Evolutionary conservation across 2,797 vertebrate species (phyloP).

Genomic region (Sebastes minor): DNA sequence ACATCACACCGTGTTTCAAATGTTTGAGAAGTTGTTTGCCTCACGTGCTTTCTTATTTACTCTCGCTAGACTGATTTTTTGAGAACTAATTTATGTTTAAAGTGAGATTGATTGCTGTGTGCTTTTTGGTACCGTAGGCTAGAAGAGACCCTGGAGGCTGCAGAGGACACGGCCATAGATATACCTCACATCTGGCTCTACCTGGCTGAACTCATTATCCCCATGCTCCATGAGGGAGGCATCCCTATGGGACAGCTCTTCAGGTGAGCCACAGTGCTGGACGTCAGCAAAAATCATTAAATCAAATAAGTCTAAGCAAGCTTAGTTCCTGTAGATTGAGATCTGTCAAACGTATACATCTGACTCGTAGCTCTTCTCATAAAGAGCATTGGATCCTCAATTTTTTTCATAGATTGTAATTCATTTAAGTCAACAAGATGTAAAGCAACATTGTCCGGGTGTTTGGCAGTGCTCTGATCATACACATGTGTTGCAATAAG

Average conservation of each 20-base stretch:
- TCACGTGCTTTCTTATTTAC: background rate
- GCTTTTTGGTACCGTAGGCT: constrained; percentile 76
- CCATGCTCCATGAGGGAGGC: constrained; percentile 92
- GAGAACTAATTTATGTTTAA: background rate
- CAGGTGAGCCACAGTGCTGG: constrained; percentile 79
- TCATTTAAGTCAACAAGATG: background rate
- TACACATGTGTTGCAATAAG: background rate
- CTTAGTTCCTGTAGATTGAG: background rate
- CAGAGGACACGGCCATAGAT: constrained; percentile 97
- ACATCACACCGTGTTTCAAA: background rate
- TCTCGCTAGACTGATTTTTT: background rate
- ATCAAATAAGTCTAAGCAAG: background rate
- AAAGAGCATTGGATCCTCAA: background rate
- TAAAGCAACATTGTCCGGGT: background rate
- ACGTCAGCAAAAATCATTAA: background rate
- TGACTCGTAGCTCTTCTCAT: background rate
- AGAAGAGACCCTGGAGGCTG: constrained; percentile 90
- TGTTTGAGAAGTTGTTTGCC: background rate
- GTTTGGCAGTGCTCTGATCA: background rate
- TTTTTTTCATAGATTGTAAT: background rate
- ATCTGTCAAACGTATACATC: background rate
- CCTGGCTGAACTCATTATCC: constrained; percentile 92
- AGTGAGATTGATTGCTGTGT: background rate
- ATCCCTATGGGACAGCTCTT: constrained; percentile 94
- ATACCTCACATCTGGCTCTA: constrained; percentile 99